Evolutionary conservation across 2,113 vertebrate species (phyloP).

Genomic region (Sitta europaea): DNA sequence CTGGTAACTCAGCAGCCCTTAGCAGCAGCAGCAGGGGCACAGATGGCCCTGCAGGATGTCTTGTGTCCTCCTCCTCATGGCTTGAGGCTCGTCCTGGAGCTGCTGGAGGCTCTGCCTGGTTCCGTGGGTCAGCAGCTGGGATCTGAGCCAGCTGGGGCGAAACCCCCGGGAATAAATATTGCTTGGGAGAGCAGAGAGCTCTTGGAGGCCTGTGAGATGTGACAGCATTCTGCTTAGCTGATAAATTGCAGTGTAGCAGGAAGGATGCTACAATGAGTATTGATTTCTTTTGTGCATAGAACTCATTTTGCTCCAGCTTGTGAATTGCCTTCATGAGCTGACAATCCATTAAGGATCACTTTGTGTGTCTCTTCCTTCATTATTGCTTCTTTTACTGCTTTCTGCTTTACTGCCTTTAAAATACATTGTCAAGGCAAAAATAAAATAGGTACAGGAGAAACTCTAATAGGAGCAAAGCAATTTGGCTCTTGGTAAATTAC

Average conservation of each 20-base stretch:
- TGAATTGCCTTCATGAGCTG: constrained; percentile 61
- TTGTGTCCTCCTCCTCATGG: fast-evolving
- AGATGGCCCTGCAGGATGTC: too few relatives aligned
- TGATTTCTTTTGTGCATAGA: constrained; percentile 71
- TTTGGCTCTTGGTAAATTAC: constrained; percentile 42
- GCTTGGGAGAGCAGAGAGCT: constrained; percentile 10
- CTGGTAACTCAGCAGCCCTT: neutral
- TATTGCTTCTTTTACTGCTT: constrained; percentile 69
- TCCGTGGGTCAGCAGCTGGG: neutral
- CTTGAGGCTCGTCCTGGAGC: neutral
- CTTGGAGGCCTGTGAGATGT: constrained; percentile 34
- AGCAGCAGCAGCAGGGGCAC: neutral
- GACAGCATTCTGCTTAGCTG: constrained; percentile 60
- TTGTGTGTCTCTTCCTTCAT: constrained; percentile 67
- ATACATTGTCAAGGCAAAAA: constrained; percentile 57
- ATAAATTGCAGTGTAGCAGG: constrained; percentile 56
- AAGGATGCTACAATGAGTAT: constrained; percentile 67
- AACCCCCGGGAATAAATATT: neutral
- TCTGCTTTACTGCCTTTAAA: constrained; percentile 69
- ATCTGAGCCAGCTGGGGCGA: neutral
- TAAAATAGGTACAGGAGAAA: constrained; percentile 53
- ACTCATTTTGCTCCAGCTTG: constrained; percentile 64
- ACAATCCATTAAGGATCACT: constrained; percentile 69
- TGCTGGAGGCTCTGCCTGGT: neutral
- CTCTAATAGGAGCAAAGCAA: constrained; percentile 8